These are phyloP conservation scores for Zhuqinia jingwanae DNA, from an alignment of 2,888 invertebrate species.

Conservation along the genomic window DNA sequence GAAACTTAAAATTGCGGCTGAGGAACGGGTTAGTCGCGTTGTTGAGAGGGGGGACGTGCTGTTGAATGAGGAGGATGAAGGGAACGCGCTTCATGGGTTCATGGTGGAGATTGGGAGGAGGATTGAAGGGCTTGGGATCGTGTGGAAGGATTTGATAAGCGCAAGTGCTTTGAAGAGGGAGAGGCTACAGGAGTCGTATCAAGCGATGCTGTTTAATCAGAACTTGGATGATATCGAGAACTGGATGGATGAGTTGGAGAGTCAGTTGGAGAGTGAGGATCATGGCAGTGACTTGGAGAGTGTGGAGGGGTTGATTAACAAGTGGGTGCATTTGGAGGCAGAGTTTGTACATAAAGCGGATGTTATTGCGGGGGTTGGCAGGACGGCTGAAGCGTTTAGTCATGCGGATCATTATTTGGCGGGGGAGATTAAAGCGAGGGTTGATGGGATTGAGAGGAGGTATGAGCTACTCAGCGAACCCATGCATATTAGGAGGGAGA, in stretches of 20 bases:
- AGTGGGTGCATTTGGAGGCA: slow-evolving; percentile 88
- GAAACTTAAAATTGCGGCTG: slow-evolving; percentile 95
- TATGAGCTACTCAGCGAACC: slow-evolving; percentile 93
- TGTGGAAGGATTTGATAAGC: slow-evolving; percentile 17
- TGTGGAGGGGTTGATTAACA: slow-evolving; percentile 88
- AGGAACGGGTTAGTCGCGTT: slow-evolving; percentile 91
- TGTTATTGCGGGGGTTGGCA: slow-evolving; percentile 89
- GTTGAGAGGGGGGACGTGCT: slow-evolving; percentile 89
- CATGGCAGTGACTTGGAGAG: slow-evolving; percentile 94
- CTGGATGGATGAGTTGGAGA: slow-evolving; percentile 95
- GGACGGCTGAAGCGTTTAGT: slow-evolving; percentile 89
- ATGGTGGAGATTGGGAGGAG: neutral
- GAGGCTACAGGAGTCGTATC: slow-evolving; percentile 93
- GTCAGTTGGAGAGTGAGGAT: slow-evolving; percentile 88
- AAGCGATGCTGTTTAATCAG: slow-evolving; percentile 92
- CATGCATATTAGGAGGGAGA: slow-evolving; percentile 93
- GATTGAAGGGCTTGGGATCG: neutral
- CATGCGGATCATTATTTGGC: slow-evolving; percentile 93
- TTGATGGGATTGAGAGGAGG: slow-evolving; percentile 85
- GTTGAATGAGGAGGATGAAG: slow-evolving; percentile 82
- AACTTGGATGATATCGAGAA: slow-evolving; percentile 95
- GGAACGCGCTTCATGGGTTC: slow-evolving; percentile 2
- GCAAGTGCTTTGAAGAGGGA: slow-evolving; percentile 81
- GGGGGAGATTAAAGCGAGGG: slow-evolving; percentile 90
- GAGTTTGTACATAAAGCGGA: slow-evolving; percentile 92